Conservation (phyloP, 2,888 invertebrate species). For the Spisula solida region DNA sequence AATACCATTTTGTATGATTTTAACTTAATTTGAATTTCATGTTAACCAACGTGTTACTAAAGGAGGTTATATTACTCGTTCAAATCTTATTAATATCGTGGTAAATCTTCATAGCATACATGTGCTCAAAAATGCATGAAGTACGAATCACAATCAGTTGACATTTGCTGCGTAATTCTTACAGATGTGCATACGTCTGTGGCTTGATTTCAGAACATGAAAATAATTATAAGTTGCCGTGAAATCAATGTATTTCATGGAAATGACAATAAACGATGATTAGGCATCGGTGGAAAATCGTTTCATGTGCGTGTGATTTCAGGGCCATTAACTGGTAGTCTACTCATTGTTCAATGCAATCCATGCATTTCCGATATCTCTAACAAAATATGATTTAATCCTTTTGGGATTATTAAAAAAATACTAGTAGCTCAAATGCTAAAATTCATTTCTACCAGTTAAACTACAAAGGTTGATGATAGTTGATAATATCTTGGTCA, state of each 20-base stretch:
- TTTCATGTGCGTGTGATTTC: background rate
- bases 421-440: too few species aligned
- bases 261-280: slow-evolving; percentile 8
- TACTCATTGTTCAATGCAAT: background rate
- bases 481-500: too few species aligned
- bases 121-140: slow-evolving; percentile 17
- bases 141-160: background rate
- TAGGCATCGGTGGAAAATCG: background rate
- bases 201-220: background rate
- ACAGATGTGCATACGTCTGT: background rate
- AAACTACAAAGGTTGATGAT: too few species aligned
- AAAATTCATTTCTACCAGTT: too few species aligned
- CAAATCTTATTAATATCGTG: slow-evolving; percentile 6
- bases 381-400: background rate
- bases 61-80: too few species aligned
- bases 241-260: slow-evolving; percentile 4
- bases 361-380: slow-evolving; percentile 8
- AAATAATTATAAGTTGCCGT: slow-evolving; percentile 1
- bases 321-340: background rate
- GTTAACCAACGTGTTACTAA: too few species aligned
- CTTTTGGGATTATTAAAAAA: too few species aligned
- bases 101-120: background rate
- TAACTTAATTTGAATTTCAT: background rate
- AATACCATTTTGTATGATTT: background rate
- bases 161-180: slow-evolving; percentile 10